Conservation (phyloP, 2,113 vertebrate species). For the Blennius ocellaris region DNA sequence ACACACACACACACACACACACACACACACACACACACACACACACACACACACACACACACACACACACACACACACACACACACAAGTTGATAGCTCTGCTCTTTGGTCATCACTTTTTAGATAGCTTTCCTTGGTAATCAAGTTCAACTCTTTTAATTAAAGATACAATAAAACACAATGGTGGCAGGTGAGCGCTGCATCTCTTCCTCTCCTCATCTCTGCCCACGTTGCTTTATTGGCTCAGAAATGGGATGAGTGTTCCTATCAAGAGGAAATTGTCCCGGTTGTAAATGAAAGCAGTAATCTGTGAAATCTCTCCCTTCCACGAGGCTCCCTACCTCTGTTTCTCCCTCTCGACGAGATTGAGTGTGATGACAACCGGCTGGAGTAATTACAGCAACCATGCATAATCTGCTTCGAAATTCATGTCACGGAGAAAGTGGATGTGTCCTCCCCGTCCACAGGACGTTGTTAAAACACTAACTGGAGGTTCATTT, state of each 20-base stretch:
- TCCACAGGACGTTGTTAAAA: slow-evolving; percentile 28
- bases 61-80: neutral
- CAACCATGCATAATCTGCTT: slow-evolving; percentile 72
- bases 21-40: neutral
- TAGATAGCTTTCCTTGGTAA: slow-evolving; percentile 45
- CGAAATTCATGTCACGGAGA: slow-evolving; percentile 54
- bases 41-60: neutral
- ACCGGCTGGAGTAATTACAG: slow-evolving; percentile 67
- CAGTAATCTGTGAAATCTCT: slow-evolving; percentile 66
- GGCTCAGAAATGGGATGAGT: slow-evolving; percentile 61
- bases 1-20: slow-evolving; percentile 3
- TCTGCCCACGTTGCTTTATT: slow-evolving; percentile 55
- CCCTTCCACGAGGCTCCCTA: slow-evolving; percentile 14
- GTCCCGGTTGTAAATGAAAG: slow-evolving; percentile 53
- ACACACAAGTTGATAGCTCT: no score
- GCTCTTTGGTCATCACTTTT: slow-evolving; percentile 31
- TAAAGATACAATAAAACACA: slow-evolving; percentile 62
- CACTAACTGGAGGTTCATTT: slow-evolving; percentile 26
- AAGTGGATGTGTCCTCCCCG: slow-evolving; percentile 50
- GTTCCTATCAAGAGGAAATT: slow-evolving; percentile 69
- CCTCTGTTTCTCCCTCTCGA: slow-evolving; percentile 13
- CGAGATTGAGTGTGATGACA: slow-evolving; percentile 54
- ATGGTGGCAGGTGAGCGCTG: slow-evolving; percentile 39
- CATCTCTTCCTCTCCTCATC: slow-evolving; percentile 58
- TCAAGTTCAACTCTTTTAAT: slow-evolving; percentile 72